Percentiles rank a stretch among this genome's conserved stretches.
Conservation (phyloP, 2,113 vertebrate genomes). For the Apaloderma vittatum region DNA sequence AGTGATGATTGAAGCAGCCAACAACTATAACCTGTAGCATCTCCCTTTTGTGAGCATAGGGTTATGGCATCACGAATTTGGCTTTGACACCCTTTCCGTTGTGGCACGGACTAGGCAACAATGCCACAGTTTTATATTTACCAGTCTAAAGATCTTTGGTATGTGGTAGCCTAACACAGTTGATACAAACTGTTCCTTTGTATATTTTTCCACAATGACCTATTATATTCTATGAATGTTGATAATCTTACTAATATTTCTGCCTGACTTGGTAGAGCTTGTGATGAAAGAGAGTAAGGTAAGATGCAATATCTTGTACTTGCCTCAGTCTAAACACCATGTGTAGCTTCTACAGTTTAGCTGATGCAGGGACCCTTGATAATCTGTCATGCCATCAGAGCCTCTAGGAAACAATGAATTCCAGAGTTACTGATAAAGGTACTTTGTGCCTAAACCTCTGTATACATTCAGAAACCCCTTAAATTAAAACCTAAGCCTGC, state of each 20-base stretch:
- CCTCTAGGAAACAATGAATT: neutral
- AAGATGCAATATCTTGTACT: neutral
- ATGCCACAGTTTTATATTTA: neutral
- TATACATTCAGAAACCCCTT: neutral
- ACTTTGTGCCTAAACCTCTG: neutral
- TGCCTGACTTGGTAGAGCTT: neutral
- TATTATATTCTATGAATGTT: neutral
- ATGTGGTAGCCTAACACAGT: neutral
- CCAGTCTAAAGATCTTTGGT: neutral
- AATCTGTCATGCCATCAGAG: neutral
- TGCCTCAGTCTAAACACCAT: neutral
- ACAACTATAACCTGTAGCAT: accelerated
- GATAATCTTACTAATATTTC: neutral
- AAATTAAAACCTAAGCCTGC: neutral
- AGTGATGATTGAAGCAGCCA: neutral
- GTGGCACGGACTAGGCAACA: neutral
- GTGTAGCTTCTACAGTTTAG: neutral
- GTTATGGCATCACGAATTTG: neutral
- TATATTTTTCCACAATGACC: neutral
- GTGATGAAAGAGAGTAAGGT: neutral
- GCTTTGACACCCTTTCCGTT: neutral
- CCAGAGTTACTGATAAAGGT: neutral
- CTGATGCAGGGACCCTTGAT: neutral
- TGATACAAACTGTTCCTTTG: neutral
- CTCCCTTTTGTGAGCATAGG: neutral